Evolutionary conservation across 2,888 invertebrate species (phyloP).

Genomic region (Incurvaria masculella): DNA sequence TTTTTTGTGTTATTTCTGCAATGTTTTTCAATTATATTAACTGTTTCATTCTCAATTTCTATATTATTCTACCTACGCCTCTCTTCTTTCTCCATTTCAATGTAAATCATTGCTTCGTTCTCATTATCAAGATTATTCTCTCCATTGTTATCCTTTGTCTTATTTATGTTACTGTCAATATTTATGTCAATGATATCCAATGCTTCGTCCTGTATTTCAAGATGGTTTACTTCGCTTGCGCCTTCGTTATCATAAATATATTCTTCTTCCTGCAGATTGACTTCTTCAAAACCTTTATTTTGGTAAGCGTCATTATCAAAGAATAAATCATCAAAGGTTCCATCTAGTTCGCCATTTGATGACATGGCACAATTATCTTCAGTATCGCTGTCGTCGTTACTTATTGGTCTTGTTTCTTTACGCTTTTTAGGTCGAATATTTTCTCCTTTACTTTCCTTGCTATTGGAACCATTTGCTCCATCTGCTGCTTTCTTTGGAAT

Average conservation of each 20-base stretch:
- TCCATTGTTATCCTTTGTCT: background rate
- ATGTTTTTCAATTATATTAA: background rate
- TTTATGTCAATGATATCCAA: background rate
- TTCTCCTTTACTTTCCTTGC: too few species aligned
- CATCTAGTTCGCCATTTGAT: too few species aligned
- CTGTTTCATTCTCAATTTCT: background rate
- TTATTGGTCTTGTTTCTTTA: slow-evolving; percentile 8
- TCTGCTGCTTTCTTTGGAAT: too few species aligned
- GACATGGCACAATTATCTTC: background rate
- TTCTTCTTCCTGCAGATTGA: slow-evolving; percentile 1
- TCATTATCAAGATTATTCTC: slow-evolving; percentile 1
- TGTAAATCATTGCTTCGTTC: background rate
- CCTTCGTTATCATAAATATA: background rate
- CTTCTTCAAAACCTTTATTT: background rate
- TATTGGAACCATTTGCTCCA: too few species aligned
- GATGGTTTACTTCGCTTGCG: background rate
- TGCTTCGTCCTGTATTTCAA: background rate
- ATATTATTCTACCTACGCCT: background rate
- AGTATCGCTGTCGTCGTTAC: slow-evolving; percentile 4
- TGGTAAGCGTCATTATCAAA: too few species aligned
- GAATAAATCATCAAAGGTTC: too few species aligned
- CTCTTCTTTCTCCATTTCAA: background rate
- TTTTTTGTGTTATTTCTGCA: background rate
- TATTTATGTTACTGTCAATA: background rate
- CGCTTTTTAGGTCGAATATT: slow-evolving; percentile 3